Conservation (phyloP, 1,140 invertebrate species). For the Solen grandis region DNA sequence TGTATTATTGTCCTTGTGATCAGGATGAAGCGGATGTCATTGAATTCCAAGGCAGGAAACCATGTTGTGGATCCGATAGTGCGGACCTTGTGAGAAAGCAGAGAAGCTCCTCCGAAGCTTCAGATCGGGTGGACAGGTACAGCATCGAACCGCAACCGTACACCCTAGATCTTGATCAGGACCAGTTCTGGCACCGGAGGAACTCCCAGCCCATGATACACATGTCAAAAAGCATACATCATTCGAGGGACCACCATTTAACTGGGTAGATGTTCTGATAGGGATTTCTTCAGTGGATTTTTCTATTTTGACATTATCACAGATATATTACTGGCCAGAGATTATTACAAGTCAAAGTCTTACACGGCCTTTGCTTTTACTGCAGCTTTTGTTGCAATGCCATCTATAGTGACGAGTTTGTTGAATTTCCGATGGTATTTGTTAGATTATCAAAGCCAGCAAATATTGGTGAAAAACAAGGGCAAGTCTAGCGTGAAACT, state of each 20-base stretch:
- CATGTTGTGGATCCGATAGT: too few species aligned
- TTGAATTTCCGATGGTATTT: slow-evolving; percentile 50
- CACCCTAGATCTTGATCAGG: too few species aligned
- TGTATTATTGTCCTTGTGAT: slow-evolving; percentile 23
- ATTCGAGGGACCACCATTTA: slow-evolving; percentile 19
- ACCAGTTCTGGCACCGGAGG: background rate
- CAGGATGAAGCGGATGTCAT: background rate
- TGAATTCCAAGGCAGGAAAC: too few species aligned
- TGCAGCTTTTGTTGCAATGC: slow-evolving; percentile 30
- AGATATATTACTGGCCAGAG: slow-evolving; percentile 35
- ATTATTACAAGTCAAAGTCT: slow-evolving; percentile 30
- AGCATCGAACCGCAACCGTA: too few species aligned
- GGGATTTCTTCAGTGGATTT: slow-evolving; percentile 44
- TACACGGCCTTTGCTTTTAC: slow-evolving; percentile 17
- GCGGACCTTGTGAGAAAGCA: too few species aligned
- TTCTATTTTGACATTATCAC: slow-evolving; percentile 53
- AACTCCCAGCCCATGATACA: slow-evolving; percentile 22
- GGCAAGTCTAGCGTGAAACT: slow-evolving; percentile 20
- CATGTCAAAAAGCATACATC: background rate
- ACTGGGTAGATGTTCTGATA: slow-evolving; percentile 25
- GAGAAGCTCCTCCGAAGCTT: too few species aligned
- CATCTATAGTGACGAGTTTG: slow-evolving; percentile 28
- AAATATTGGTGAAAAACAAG: slow-evolving; percentile 23
- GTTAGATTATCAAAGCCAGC: slow-evolving; percentile 46
- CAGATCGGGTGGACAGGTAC: too few species aligned